Percentiles rank a stretch among this genome's conserved stretches.
phyloP scores from a whole-genome alignment of 2,888 invertebrate genomes.

The Dicranocentrus wangi region DNA sequence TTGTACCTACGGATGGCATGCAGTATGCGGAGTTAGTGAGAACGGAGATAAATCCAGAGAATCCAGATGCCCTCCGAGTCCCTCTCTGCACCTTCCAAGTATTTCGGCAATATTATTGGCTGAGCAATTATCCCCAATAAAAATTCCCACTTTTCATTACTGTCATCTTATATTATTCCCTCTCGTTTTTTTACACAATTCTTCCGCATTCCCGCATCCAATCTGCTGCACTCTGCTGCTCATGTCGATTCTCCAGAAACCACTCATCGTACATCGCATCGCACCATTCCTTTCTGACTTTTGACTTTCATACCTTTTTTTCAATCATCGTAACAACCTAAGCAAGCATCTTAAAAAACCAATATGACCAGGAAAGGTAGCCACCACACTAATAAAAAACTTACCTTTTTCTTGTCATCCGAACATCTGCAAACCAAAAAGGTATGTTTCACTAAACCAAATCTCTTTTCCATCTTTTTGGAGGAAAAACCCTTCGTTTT shows the following conservation, averaged over 20 bases:
- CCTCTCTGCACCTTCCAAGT: no score
- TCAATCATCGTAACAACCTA: background rate
- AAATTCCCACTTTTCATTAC: background rate
- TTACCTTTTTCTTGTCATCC: background rate
- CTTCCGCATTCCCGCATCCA: background rate
- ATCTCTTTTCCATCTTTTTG: no score
- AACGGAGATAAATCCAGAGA: no score
- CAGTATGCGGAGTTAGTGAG: no score
- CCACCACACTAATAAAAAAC: background rate
- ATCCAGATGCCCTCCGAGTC: no score
- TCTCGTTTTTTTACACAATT: background rate
- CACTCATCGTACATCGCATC: no score
- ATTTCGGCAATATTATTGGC: no score
- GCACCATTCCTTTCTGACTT: no score
- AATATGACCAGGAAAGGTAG: background rate
- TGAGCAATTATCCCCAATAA: slow-evolving; percentile 5
- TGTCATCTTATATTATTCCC: background rate
- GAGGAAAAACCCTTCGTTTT: no score
- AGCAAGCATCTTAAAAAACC: background rate
- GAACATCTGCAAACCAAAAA: slow-evolving; percentile 7
- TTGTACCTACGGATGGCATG: no score
- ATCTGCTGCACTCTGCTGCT: background rate
- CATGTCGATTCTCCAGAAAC: no score
- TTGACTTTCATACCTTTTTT: background rate
- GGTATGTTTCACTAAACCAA: background rate